Conservation (phyloP, 2,113 vertebrate genomes). For the Syngnathus typhle region DNA sequence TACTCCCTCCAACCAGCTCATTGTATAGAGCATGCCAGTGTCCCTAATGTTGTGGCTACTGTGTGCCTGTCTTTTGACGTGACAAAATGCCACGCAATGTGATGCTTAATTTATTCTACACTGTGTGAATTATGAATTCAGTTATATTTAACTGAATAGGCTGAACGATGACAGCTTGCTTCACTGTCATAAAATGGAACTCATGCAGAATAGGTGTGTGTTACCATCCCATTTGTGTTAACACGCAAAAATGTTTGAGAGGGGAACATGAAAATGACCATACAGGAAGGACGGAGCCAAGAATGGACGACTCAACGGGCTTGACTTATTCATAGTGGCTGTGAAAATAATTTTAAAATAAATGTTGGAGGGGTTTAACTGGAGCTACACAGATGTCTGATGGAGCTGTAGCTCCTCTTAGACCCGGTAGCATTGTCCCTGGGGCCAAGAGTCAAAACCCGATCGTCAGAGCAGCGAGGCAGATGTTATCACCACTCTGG, state of each 20-base stretch:
- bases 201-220: conserved; percentile 6
- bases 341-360: too few relatives aligned
- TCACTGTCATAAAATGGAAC: neutral
- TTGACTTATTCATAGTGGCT: too few relatives aligned
- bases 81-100: neutral
- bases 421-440: too few relatives aligned
- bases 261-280: too few relatives aligned
- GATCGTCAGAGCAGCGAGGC: too few relatives aligned
- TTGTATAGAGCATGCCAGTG: neutral
- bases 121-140: neutral
- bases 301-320: too few relatives aligned
- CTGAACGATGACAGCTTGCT: conserved; percentile 1
- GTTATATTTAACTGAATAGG: neutral
- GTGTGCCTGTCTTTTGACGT: neutral
- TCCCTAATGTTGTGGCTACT: neutral
- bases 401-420: too few relatives aligned
- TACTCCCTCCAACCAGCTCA: neutral
- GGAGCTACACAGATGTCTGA: too few relatives aligned
- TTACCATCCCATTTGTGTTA: neutral
- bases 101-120: neutral
- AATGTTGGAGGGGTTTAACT: too few relatives aligned
- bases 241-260: neutral
- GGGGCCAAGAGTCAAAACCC: too few relatives aligned
- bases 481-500: neutral
- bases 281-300: too few relatives aligned